Percentiles rank a stretch among this genome's conserved stretches.
phyloP scores from a whole-genome alignment of 2,888 invertebrate species.

The Stenodema calcarata region DNA sequence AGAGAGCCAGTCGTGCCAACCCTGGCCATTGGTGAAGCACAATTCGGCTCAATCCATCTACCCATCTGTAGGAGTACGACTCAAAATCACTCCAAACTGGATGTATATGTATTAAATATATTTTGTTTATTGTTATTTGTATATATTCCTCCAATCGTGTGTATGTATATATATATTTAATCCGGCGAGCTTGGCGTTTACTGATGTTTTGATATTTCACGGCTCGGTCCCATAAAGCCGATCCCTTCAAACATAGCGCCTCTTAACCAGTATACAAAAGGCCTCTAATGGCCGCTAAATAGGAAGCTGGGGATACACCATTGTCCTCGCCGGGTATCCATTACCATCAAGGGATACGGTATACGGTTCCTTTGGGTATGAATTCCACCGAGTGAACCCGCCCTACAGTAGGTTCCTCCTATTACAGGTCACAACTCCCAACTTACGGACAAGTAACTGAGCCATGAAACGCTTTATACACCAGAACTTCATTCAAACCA shows the following conservation, averaged over 20 bases:
- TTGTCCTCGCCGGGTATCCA: background rate
- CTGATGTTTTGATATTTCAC: background rate
- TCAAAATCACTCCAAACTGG: no score
- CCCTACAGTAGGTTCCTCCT: background rate
- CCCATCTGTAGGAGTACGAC: no score
- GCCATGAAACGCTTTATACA: no score
- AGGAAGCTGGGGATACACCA: background rate
- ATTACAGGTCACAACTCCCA: background rate
- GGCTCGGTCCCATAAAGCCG: background rate
- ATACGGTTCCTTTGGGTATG: background rate
- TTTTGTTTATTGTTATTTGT: no score
- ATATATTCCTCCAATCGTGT: no score
- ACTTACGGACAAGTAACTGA: background rate
- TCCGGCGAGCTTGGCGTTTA: background rate
- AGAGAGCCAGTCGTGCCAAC: no score
- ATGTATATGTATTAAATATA: no score
- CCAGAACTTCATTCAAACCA: no score
- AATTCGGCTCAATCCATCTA: no score
- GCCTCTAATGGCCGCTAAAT: constrained; percentile 21
- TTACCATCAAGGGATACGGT: background rate
- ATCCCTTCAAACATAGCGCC: constrained; percentile 6
- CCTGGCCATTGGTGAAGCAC: no score
- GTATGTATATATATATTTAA: no score
- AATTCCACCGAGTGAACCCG: background rate
- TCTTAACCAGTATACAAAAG: constrained; percentile 14